Evolutionary conservation across 2,888 invertebrate genomes (phyloP).

Genomic region (Myopa testacea): DNA sequence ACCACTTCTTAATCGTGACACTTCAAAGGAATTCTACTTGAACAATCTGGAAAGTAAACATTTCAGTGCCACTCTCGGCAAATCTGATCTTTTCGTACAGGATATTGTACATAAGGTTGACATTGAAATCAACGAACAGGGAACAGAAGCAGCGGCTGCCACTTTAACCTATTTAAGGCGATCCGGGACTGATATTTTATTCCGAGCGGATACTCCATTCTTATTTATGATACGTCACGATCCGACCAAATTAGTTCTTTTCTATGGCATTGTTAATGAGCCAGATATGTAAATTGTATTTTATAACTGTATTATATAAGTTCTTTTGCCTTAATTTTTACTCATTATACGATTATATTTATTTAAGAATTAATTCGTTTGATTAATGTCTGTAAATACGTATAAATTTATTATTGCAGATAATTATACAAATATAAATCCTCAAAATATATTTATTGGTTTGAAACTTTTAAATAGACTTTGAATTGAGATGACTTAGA

Average conservation of each 20-base stretch:
- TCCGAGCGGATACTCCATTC: constrained; percentile 76
- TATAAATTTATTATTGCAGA: no score
- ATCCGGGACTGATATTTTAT: constrained; percentile 69
- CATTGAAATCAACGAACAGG: constrained; percentile 73
- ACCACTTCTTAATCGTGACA: constrained; percentile 51
- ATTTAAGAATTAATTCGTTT: no score
- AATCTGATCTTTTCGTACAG: constrained; percentile 70
- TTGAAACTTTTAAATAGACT: no score
- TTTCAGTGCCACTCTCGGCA: constrained; percentile 67
- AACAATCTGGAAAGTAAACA: constrained; percentile 74
- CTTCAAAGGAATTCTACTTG: constrained; percentile 34
- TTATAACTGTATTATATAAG: not conserved
- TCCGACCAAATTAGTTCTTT: constrained; percentile 73
- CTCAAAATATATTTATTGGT: no score
- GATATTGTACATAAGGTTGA: constrained; percentile 75
- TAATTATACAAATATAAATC: no score
- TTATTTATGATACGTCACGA: constrained; percentile 77
- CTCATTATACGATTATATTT: no score
- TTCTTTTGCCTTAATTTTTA: not conserved
- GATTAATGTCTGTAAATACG: no score
- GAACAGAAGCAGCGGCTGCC: constrained; percentile 76
- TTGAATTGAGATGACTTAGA: no score
- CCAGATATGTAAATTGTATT: constrained; percentile 62
- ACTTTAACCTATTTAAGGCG: constrained; percentile 72
- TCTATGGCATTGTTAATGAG: constrained; percentile 75